Percentiles rank a stretch among this genome's conserved stretches.
Evolutionary conservation across 2,888 invertebrate genomes (phyloP).

Genomic region (Kuschelorhynchus macadamiae): DNA sequence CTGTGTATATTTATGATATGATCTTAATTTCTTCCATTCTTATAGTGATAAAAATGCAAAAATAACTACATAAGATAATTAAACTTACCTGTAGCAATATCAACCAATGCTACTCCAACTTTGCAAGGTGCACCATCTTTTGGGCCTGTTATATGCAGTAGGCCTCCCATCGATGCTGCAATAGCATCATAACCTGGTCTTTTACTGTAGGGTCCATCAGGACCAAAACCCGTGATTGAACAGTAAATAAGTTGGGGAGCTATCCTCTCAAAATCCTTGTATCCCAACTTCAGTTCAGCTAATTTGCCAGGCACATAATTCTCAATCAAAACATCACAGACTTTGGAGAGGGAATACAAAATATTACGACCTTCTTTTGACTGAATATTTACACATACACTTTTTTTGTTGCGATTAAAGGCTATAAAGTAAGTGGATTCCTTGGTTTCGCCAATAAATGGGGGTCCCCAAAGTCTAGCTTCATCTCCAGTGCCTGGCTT

Average conservation of each 20-base stretch:
- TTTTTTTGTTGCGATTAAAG: slow-evolving; percentile 96
- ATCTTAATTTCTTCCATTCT: too few relatives aligned
- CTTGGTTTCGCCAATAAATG: slow-evolving; percentile 76
- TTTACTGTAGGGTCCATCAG: slow-evolving; percentile 85
- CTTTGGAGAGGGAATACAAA: slow-evolving; percentile 79
- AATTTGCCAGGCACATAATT: slow-evolving; percentile 96
- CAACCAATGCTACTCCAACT: slow-evolving; percentile 93
- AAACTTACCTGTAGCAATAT: slow-evolving; percentile 85
- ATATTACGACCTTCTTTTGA: slow-evolving; percentile 75
- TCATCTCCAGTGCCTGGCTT: slow-evolving; percentile 88
- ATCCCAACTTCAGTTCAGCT: slow-evolving; percentile 83
- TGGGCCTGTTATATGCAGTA: slow-evolving; percentile 91
- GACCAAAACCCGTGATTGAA: slow-evolving; percentile 94
- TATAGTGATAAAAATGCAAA: too few relatives aligned
- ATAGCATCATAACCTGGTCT: slow-evolving; percentile 98
- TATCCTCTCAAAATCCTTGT: slow-evolving; percentile 76
- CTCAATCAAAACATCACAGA: slow-evolving; percentile 91
- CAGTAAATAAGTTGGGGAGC: slow-evolving; percentile 92
- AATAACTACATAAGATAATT: too few relatives aligned
- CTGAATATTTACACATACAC: slow-evolving; percentile 90
- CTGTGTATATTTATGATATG: too few relatives aligned
- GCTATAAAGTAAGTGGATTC: slow-evolving; percentile 88
- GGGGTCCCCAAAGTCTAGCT: slow-evolving; percentile 94
- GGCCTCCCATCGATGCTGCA: slow-evolving; percentile 92
- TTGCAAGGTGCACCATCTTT: slow-evolving; percentile 88